Conservation (phyloP, 2,113 vertebrate genomes). For the Gobius niger region DNA sequence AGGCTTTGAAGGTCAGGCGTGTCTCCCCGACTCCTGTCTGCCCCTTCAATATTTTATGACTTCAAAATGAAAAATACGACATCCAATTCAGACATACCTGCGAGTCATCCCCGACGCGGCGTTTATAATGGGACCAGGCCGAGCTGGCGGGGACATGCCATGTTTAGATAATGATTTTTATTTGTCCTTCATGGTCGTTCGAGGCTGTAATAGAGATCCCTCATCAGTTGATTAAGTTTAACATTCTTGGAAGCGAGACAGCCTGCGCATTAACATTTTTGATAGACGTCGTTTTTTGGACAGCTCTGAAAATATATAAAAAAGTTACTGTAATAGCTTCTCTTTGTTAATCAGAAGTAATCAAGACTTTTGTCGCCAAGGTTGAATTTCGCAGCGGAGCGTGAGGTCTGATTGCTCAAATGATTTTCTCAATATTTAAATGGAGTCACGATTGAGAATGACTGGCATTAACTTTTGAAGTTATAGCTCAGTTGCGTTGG, state of each 20-base stretch:
- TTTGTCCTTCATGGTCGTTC: conserved; percentile 25
- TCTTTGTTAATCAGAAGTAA: conserved; percentile 6
- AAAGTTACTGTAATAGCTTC: neutral
- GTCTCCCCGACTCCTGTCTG: conserved; percentile 53
- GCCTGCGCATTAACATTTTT: conserved; percentile 5
- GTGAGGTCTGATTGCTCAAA: neutral
- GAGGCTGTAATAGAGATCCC: conserved; percentile 12
- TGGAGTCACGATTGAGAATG: neutral
- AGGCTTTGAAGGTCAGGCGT: conserved; percentile 72
- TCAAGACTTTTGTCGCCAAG: neutral
- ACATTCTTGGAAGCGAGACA: conserved; percentile 4
- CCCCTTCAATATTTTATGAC: conserved; percentile 78
- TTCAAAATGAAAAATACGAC: conserved; percentile 75
- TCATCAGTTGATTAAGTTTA: conserved; percentile 9
- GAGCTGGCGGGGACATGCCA: conserved; percentile 5
- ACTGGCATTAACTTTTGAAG: conserved; percentile 4
- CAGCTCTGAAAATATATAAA: neutral
- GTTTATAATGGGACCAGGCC: conserved; percentile 42
- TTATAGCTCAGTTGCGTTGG: conserved; percentile 2
- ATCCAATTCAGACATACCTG: conserved; percentile 73
- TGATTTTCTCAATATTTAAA: neutral
- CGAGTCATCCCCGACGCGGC: conserved; percentile 57
- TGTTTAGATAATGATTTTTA: conserved; percentile 25
- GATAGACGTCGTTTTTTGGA: neutral
- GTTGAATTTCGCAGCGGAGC: neutral